Evolutionary conservation across 1,140 invertebrate genomes (phyloP).

Genomic region (Ips typographus): DNA sequence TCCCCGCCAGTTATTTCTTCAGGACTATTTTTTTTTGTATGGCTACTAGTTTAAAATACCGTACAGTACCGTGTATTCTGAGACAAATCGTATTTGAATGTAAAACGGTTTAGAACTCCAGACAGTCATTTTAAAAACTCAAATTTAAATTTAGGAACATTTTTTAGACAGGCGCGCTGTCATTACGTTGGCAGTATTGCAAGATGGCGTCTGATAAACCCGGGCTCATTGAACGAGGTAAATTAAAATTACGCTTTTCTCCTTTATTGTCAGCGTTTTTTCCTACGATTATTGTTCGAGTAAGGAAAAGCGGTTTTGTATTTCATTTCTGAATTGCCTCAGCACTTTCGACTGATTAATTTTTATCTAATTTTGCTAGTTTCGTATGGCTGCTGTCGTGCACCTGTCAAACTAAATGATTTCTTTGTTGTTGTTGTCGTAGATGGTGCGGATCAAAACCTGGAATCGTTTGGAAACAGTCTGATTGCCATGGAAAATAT

Average conservation of each 20-base stretch:
- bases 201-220: slow-evolving; percentile 52
- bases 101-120: neutral
- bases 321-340: too few relatives aligned
- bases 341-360: too few relatives aligned
- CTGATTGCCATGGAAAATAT: slow-evolving; percentile 84
- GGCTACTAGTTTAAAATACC: too few relatives aligned
- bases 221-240: slow-evolving; percentile 52
- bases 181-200: slow-evolving; percentile 45
- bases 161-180: neutral
- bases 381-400: slow-evolving; percentile 12
- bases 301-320: too few relatives aligned
- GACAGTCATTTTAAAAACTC: slow-evolving; percentile 19
- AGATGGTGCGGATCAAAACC: slow-evolving; percentile 45
- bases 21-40: too few relatives aligned
- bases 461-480: slow-evolving; percentile 65
- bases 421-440: slow-evolving; percentile 37
- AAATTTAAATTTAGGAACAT: slow-evolving; percentile 31
- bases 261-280: too few relatives aligned
- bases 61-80: too few relatives aligned
- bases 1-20: too few relatives aligned
- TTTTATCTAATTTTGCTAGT: neutral
- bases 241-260: slow-evolving; percentile 10
- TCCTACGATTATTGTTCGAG: too few relatives aligned
- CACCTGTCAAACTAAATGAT: slow-evolving; percentile 33
- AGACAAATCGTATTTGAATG: too few relatives aligned